Conservation (phyloP, 2,888 invertebrate species). For the Caenorhabditis japonica region DNA sequence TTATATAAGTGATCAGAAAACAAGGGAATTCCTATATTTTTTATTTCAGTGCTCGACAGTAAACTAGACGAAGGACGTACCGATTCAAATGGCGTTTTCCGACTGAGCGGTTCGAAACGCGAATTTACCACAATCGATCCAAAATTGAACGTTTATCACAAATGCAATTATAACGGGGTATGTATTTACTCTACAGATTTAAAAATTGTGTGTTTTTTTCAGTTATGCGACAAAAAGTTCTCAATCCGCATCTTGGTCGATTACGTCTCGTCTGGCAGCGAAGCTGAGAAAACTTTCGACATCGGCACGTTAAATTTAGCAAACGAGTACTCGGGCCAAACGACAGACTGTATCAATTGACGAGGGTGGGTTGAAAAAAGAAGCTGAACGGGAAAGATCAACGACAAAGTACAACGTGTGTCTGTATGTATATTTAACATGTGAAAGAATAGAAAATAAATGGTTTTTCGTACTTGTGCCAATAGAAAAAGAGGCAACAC, state of each 20-base stretch:
- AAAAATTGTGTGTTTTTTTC: conserved; percentile 3
- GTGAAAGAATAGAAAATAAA: conserved; percentile 35
- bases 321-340: conserved; percentile 62
- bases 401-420: conserved; percentile 32
- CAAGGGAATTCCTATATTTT: no score
- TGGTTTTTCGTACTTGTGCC: conserved; percentile 52
- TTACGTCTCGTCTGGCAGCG: conserved; percentile 56
- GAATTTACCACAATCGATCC: conserved; percentile 62
- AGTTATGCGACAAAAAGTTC: conserved; percentile 64
- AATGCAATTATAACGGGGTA: conserved; percentile 63
- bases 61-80: conserved; percentile 47
- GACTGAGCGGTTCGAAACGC: conserved; percentile 53
- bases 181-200: background rate
- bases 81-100: conserved; percentile 59
- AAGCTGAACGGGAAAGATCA: conserved; percentile 24
- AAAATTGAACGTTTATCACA: conserved; percentile 66
- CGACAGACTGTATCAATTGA: conserved; percentile 65
- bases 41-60: conserved; percentile 58
- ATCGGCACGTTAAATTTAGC: conserved; percentile 65
- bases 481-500: conserved; percentile 39
- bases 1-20: no score
- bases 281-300: conserved; percentile 58
- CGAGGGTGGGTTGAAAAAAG: no score
- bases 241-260: conserved; percentile 62
- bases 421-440: conserved; percentile 30